Conservation (phyloP, 2,888 invertebrate species). For the Hymenopus coronatus region DNA sequence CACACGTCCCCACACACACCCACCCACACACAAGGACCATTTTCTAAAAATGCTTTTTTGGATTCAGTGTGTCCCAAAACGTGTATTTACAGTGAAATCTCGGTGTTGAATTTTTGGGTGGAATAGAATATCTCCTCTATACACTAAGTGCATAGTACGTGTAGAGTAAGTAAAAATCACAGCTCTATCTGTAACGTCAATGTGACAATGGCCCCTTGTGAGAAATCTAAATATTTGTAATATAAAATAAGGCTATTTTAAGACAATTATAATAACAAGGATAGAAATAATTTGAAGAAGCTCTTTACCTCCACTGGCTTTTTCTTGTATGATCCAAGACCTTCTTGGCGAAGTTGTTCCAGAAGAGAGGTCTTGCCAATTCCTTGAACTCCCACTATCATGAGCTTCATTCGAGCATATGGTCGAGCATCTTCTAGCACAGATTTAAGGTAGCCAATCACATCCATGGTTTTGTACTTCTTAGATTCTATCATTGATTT, state of each 20-base stretch:
- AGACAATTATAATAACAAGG: neutral
- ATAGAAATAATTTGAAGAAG: neutral
- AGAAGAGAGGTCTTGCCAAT: slow-evolving; percentile 88
- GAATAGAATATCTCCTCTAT: too few species aligned
- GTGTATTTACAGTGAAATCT: too few species aligned
- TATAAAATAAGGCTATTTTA: neutral
- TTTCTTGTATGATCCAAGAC: slow-evolving; percentile 67
- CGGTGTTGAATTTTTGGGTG: too few species aligned
- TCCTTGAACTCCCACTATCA: slow-evolving; percentile 89
- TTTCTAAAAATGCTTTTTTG: too few species aligned
- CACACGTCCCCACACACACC: too few species aligned
- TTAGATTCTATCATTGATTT: slow-evolving; percentile 89
- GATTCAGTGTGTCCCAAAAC: too few species aligned
- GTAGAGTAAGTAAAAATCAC: too few species aligned
- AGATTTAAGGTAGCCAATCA: slow-evolving; percentile 88
- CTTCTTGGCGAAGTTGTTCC: slow-evolving; percentile 84
- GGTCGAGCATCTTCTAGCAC: slow-evolving; percentile 86
- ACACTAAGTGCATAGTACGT: too few species aligned
- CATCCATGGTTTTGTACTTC: slow-evolving; percentile 92
- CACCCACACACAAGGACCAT: too few species aligned
- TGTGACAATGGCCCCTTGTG: too few species aligned
- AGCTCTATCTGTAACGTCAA: too few species aligned
- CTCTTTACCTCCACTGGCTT: slow-evolving; percentile 61
- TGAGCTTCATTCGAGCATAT: slow-evolving; percentile 92
- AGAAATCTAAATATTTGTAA: neutral